Evolutionary conservation across 2,797 vertebrate species (phyloP).

Genomic region (Phalloptychus januarius): DNA sequence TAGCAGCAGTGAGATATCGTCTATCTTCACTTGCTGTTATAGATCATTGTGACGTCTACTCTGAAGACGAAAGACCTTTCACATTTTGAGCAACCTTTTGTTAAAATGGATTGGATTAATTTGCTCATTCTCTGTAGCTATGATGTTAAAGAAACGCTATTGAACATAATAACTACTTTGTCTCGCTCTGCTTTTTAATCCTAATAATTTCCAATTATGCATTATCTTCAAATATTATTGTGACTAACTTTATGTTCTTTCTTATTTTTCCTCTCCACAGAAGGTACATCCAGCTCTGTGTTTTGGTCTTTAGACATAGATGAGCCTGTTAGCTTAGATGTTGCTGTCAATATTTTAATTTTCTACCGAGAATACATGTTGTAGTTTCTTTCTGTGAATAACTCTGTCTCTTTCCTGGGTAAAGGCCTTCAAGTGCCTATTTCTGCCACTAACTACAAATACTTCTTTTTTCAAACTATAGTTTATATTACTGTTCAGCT

Average conservation of each 20-base stretch:
- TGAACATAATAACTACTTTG: background rate
- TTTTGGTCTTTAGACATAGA: background rate
- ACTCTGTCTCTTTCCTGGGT: background rate
- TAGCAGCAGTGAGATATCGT: background rate
- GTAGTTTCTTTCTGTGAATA: background rate
- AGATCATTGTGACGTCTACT: background rate
- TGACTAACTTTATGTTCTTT: background rate
- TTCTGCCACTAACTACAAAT: background rate
- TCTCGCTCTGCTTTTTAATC: background rate
- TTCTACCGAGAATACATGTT: background rate
- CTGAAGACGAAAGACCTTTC: background rate
- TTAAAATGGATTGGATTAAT: background rate
- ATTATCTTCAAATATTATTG: background rate
- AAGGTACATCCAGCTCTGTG: background rate
- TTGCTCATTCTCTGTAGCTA: background rate
- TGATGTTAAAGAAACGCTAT: background rate
- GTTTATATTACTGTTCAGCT: background rate
- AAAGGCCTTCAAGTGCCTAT: background rate
- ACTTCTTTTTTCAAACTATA: background rate
- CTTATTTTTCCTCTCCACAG: background rate
- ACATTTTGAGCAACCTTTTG: background rate
- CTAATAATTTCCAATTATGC: background rate
- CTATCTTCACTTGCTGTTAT: background rate
- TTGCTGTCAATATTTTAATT: background rate
- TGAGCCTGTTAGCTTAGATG: background rate